A percentile compares a stretch with the other conserved stretches of the same genome.
Evolutionary conservation across 2,797 vertebrate species (phyloP).

Genomic region (Aselliscus stoliczkanus): DNA sequence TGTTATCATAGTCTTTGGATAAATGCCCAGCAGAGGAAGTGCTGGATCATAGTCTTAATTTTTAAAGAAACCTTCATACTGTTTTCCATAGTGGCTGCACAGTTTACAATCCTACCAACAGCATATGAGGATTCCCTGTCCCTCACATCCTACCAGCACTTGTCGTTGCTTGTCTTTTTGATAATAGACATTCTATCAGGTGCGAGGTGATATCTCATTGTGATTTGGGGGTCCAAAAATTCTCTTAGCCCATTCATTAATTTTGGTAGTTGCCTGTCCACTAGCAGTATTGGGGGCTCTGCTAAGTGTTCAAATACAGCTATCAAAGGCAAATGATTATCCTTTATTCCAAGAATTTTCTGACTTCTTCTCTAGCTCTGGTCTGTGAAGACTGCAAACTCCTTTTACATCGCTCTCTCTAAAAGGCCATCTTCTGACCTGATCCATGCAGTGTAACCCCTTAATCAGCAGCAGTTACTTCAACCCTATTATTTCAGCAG

Average conservation of each 20-base stretch:
- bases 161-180: background rate
- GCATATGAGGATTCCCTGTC: background rate
- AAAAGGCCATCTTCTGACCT: background rate
- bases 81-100: background rate
- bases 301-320: background rate
- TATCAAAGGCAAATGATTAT: background rate
- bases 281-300: background rate
- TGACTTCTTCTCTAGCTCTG: background rate
- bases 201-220: background rate
- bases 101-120: background rate
- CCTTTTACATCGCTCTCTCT: background rate
- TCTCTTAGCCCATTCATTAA: background rate
- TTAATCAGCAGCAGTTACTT: background rate
- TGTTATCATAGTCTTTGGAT: background rate
- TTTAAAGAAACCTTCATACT: background rate
- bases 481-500: background rate
- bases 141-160: background rate
- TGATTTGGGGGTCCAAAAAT: background rate
- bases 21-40: background rate
- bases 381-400: background rate
- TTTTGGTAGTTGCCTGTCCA: background rate
- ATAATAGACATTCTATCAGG: background rate
- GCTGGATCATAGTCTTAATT: background rate
- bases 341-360: background rate
- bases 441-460: background rate